A percentile compares a stretch with the other conserved stretches of the same genome.
Evolutionary conservation across 1,140 invertebrate species (phyloP).

Genomic region (Papilio helenus): DNA sequence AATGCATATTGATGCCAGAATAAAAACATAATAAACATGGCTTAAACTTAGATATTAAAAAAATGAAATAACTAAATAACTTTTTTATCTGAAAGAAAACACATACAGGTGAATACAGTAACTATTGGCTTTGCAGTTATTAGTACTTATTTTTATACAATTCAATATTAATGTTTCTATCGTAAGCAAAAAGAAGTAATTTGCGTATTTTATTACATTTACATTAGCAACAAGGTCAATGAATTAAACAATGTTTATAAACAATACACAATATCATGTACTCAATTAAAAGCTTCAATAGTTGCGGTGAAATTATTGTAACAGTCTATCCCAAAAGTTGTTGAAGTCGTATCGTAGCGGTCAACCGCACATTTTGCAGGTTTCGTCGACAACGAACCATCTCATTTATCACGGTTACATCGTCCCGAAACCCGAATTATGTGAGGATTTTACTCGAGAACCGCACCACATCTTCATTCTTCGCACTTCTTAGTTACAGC

Average conservation of each 20-base stretch:
- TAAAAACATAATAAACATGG: no score
- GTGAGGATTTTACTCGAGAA: slow-evolving; percentile 70
- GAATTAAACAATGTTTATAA: neutral
- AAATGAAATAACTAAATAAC: no score
- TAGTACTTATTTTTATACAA: no score
- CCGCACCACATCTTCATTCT: slow-evolving; percentile 43
- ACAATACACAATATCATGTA: neutral
- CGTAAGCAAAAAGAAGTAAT: neutral
- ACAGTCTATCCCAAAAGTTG: neutral
- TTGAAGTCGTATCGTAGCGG: slow-evolving; percentile 43
- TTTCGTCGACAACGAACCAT: slow-evolving; percentile 96
- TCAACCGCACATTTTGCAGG: slow-evolving; percentile 90
- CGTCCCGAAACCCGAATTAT: slow-evolving; percentile 91
- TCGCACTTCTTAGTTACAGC: slow-evolving; percentile 43
- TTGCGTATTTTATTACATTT: neutral
- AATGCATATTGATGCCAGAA: neutral
- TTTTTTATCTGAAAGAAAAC: no score
- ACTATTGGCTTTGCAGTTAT: no score
- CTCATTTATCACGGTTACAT: slow-evolving; percentile 86
- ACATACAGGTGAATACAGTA: no score
- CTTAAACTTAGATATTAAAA: no score
- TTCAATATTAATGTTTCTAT: neutral
- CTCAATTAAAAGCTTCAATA: neutral
- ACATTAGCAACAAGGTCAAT: neutral
- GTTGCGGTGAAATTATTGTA: neutral